Conservation (phyloP, 2,797 vertebrate species). For the Sebastiscus albofasciatus region DNA sequence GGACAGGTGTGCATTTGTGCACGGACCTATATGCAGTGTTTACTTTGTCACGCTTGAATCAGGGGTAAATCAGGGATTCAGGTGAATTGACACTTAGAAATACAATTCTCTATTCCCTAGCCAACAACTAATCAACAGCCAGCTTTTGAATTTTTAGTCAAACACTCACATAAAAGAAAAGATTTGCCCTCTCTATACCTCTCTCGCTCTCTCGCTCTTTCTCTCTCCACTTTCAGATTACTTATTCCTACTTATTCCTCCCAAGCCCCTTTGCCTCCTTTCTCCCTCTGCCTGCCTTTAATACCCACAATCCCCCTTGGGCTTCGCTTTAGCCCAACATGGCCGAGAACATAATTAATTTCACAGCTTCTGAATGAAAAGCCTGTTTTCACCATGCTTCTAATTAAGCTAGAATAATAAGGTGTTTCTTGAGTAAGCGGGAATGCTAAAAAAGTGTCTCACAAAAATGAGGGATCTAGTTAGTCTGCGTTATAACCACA, state of each 20-base stretch:
- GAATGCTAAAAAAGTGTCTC: constrained; percentile 35
- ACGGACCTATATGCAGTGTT: neutral
- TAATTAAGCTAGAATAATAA: constrained; percentile 78
- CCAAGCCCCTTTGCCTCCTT: constrained; percentile 39
- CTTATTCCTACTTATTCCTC: constrained; percentile 65
- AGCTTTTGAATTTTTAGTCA: constrained; percentile 29
- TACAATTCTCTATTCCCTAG: constrained; percentile 19
- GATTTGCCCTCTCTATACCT: constrained; percentile 16
- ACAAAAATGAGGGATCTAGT: constrained; percentile 35
- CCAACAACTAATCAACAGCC: constrained; percentile 33
- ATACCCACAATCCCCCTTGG: constrained; percentile 76
- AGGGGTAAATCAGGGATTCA: constrained; percentile 23
- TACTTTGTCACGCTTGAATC: constrained; percentile 15
- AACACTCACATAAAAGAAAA: constrained; percentile 37
- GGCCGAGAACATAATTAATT: constrained; percentile 78
- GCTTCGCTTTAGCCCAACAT: constrained; percentile 72
- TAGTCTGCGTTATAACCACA: neutral
- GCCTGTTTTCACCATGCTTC: constrained; percentile 67
- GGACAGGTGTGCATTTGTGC: constrained; percentile 20
- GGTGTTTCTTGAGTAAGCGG: constrained; percentile 50
- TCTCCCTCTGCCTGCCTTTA: constrained; percentile 54
- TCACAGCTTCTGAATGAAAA: constrained; percentile 78
- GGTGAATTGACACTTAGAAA: constrained; percentile 25
- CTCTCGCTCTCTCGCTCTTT: neutral
- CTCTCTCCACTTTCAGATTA: constrained; percentile 46